Evolutionary conservation across 2,888 invertebrate genomes (phyloP).

Genomic region (Xanthia togata): DNA sequence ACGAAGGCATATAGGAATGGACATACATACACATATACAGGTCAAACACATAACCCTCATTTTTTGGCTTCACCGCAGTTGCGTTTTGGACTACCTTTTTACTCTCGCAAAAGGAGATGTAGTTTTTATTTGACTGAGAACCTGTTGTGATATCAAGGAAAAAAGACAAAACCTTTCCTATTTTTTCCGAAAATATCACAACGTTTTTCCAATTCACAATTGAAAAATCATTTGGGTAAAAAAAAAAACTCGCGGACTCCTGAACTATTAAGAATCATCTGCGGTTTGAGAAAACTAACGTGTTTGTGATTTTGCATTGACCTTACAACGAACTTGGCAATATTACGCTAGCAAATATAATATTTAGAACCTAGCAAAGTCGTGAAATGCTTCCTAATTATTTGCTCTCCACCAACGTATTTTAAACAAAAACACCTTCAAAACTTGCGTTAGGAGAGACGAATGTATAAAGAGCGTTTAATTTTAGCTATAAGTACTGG

Average conservation of each 20-base stretch:
- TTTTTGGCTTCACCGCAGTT: too few relatives aligned
- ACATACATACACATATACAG: too few relatives aligned
- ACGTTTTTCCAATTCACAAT: too few relatives aligned
- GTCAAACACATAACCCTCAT: too few relatives aligned
- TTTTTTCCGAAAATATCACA: too few relatives aligned
- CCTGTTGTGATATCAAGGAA: too few relatives aligned
- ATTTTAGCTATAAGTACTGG: neutral
- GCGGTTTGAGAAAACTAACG: neutral
- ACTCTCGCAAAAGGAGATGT: too few relatives aligned
- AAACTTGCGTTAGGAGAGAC: neutral
- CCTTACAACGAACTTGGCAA: conserved; percentile 32
- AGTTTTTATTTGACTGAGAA: too few relatives aligned
- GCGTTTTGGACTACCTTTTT: too few relatives aligned
- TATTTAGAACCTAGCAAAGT: conserved; percentile 16
- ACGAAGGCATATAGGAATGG: too few relatives aligned
- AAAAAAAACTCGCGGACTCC: neutral
- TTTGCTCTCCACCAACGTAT: conserved; percentile 1
- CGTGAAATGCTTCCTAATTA: conserved; percentile 12
- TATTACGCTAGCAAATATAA: conserved; percentile 15
- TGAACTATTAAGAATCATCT: neutral
- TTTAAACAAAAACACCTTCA: neutral
- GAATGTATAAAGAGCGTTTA: neutral
- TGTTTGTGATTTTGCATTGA: conserved; percentile 13
- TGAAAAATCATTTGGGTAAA: neutral
- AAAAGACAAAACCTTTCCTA: too few relatives aligned